These are phyloP conservation scores for Drosophila austrosaltans DNA, from an alignment of 2,888 invertebrate genomes.

Conservation along the genomic window DNA sequence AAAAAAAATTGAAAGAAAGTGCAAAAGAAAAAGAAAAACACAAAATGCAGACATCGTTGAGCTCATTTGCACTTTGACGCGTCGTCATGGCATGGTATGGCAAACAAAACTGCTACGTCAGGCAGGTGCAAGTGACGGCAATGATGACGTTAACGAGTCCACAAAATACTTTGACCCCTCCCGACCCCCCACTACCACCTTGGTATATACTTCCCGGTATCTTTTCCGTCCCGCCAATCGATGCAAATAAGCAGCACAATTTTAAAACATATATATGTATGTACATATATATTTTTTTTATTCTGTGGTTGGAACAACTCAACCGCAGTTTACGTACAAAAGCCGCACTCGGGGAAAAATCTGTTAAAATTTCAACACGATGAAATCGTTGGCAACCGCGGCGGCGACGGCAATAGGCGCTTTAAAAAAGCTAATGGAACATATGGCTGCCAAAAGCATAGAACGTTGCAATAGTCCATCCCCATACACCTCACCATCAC, in stretches of 20 bases:
- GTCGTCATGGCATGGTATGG: constrained; percentile 46
- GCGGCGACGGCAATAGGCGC: constrained; percentile 38
- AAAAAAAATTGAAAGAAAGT: constrained; percentile 7
- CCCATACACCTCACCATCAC: neutral
- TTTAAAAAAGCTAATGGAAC: constrained; percentile 71
- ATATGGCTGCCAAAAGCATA: constrained; percentile 56
- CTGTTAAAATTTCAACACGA: constrained; percentile 69
- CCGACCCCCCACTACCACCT: neutral
- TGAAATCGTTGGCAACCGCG: constrained; percentile 31
- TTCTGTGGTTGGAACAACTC: constrained; percentile 40
- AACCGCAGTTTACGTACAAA: constrained; percentile 66
- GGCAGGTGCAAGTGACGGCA: constrained; percentile 69
- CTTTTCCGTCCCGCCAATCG: constrained; percentile 34
- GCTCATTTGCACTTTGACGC: constrained; percentile 59
- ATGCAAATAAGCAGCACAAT: constrained; percentile 44
- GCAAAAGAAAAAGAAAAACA: neutral
- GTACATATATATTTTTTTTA: constrained; percentile 13
- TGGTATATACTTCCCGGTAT: neutral
- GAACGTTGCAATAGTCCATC: constrained; percentile 35
- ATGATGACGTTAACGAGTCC: constrained; percentile 76
- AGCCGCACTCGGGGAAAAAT: constrained; percentile 61
- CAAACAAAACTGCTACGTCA: constrained; percentile 55
- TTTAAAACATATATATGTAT: constrained; percentile 12
- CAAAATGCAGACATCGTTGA: constrained; percentile 49
- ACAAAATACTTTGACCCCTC: constrained; percentile 37